phyloP scores from a whole-genome alignment of 2,888 invertebrate genomes.

The Venustoraphidia nigricollis region DNA sequence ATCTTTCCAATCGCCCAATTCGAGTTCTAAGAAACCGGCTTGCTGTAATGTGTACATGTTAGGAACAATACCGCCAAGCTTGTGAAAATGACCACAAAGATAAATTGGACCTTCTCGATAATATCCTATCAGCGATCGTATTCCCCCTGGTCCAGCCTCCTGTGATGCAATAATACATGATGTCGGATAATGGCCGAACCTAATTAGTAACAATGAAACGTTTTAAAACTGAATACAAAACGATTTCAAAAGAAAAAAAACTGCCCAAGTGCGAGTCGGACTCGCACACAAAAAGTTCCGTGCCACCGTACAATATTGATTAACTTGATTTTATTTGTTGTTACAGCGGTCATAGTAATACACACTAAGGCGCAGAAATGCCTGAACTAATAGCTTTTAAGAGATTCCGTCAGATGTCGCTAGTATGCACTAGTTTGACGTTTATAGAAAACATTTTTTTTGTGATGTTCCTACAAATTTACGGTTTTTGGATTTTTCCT shows the following conservation, averaged over 20 bases:
- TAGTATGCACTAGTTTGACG: no score
- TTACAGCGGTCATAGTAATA: no score
- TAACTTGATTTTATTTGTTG: no score
- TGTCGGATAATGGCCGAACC: constrained; percentile 86
- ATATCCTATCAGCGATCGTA: constrained; percentile 42
- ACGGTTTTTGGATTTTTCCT: no score
- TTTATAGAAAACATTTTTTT: no score
- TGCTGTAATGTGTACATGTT: constrained; percentile 78
- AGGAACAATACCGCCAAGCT: constrained; percentile 60
- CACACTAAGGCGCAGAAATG: no score
- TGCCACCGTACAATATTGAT: no score
- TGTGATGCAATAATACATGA: constrained; percentile 60
- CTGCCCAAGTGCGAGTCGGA: not conserved
- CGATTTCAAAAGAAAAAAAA: not conserved
- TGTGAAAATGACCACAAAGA: constrained; percentile 82
- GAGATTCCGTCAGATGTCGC: no score
- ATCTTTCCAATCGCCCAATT: constrained; percentile 87
- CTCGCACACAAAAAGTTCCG: not conserved
- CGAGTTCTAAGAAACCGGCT: constrained; percentile 70
- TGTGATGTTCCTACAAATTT: no score
- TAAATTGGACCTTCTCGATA: constrained; percentile 53
- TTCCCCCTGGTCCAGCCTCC: constrained; percentile 30
- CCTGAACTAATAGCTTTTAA: no score
- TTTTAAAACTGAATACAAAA: not conserved
- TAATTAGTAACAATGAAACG: constrained; percentile 15